Evolutionary conservation across 2,113 vertebrate species (phyloP), one percentile per base, ranked within the genome.

Genomic region (Corynorhinus townsendii): DNA sequence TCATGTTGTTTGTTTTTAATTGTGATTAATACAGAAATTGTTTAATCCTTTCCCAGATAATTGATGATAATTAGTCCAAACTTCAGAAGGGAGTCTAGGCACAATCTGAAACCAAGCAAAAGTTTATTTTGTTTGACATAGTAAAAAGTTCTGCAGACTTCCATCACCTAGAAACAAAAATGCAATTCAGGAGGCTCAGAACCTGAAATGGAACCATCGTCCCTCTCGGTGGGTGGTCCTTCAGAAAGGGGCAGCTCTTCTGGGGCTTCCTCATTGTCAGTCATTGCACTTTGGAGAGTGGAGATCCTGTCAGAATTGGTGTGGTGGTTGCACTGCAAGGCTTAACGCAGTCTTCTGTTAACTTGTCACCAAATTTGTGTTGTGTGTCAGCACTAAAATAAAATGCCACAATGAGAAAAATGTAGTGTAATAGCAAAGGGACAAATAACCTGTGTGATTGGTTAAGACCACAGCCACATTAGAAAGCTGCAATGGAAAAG

Each of bases 391-490:
- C 97, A 96, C 97, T 97, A 97, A 96, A 95, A 96, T 98, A 98
- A 98, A 98, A 98, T 96, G 91, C 89, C 94, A 98, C 97, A 97
- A 97, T 96, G 92, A 96, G 92, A 97, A 97, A 97, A 98, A 97
- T 96, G 89, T 87, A 86, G 97, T 97, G 84, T 96, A 97, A 96
- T 97, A 97, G 97, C 97, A 97, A 96, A 98, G 94, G 97, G 96
- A 98, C 97, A 98, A 98, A 98, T 98, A 98, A 93, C 95, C 97
- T 96, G 80, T 97, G 94, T 97, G 98, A 97, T 97, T 98, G 97
- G 97, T 97, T 97, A 98, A 98, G 97, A 97, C 95, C 40, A 0
- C 87, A 94, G 96, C 95, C 94, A 95, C 97, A 97, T 98, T 97
- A 97, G 97, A 97, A 97, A 98, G 95, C 97, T 97, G 96, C 97